Percentiles rank a stretch among this genome's conserved stretches.
Evolutionary conservation across 2,797 vertebrate genomes (phyloP).

Genomic region (Buphagus erythrorhynchus): DNA sequence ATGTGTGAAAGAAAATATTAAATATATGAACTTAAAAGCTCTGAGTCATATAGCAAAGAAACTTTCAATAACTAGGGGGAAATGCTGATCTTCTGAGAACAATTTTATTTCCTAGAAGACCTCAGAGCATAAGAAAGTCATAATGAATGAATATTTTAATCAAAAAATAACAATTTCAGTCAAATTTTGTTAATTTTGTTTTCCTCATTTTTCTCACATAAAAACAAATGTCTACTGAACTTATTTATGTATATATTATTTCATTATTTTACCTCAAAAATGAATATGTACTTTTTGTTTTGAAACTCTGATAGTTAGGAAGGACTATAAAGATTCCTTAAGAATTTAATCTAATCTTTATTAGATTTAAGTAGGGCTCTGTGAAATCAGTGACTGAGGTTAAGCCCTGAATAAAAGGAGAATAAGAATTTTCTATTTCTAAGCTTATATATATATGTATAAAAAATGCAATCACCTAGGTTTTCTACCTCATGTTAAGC

Average conservation of each 20-base stretch:
- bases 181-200: not conserved
- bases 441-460: not conserved
- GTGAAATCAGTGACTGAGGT: not conserved
- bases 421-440: not conserved
- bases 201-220: not conserved
- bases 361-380: not conserved
- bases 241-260: not conserved
- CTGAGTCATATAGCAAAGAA: not conserved
- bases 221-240: not conserved
- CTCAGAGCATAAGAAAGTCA: not conserved
- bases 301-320: not conserved
- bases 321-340: not conserved
- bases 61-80: not conserved
- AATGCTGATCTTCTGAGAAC: not conserved
- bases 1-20: not conserved
- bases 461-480: not conserved
- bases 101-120: not conserved
- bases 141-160: not conserved
- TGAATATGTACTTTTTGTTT: not conserved
- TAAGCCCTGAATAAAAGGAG: not conserved
- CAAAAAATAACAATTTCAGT: not conserved
- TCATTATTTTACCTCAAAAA: not conserved
- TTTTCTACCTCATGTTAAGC: not conserved
- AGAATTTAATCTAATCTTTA: not conserved
- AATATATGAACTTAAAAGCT: conserved; percentile 8